Conservation (phyloP, 2,888 invertebrate species). For the Sabatieria punctata region DNA sequence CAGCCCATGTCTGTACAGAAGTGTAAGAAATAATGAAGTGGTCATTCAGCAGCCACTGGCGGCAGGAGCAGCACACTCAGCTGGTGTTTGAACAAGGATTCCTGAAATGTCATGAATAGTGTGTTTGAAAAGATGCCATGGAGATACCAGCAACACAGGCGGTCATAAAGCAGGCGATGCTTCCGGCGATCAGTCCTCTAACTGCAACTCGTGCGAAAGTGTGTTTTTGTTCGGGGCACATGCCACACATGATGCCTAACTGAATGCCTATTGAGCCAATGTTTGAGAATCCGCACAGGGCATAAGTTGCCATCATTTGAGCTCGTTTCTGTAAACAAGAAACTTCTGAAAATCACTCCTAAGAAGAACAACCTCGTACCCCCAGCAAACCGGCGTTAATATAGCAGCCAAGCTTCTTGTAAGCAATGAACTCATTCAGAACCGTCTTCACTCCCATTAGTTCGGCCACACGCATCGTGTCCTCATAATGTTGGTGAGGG, state of each 20-base stretch:
- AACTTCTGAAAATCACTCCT: no score
- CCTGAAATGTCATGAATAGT: no score
- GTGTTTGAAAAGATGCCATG: no score
- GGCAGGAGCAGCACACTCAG: no score
- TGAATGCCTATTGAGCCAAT: constrained; percentile 35
- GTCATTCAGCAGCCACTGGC: no score
- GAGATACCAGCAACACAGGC: constrained; percentile 21
- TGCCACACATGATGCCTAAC: constrained; percentile 23
- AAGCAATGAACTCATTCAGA: constrained; percentile 10
- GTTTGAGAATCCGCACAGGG: constrained; percentile 38
- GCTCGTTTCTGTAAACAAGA: no score
- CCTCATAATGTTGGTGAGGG: neutral
- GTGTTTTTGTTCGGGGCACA: constrained; percentile 16
- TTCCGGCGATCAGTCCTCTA: constrained; percentile 16
- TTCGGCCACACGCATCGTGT: constrained; percentile 3
- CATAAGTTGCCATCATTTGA: constrained; percentile 26
- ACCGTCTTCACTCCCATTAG: constrained; percentile 10
- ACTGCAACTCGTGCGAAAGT: constrained; percentile 15
- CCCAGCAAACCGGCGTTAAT: no score
- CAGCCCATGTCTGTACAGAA: no score
- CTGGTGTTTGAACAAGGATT: no score
- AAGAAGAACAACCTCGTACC: no score
- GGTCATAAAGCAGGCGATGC: constrained; percentile 20
- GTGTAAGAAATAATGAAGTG: no score
- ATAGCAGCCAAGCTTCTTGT: constrained; percentile 5